Evolutionary conservation across 2,888 invertebrate genomes (phyloP).

Genomic region (Sabatieria punctata): DNA sequence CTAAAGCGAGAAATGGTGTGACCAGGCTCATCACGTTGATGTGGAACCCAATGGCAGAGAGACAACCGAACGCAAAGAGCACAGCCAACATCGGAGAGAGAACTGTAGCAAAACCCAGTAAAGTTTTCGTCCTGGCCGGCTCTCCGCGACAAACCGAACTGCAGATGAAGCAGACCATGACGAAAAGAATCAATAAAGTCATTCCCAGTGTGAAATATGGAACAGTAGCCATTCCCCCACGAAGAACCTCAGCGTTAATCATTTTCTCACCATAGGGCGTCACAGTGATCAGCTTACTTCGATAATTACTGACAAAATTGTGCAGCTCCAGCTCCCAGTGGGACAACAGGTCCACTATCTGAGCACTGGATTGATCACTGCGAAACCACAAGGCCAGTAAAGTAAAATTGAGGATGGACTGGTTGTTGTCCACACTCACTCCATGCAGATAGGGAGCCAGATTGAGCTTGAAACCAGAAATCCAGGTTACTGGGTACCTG

Average conservation of each 20-base stretch:
- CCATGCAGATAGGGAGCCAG: constrained; percentile 1
- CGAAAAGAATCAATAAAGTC: background rate
- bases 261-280: background rate
- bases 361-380: background rate
- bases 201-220: constrained; percentile 1
- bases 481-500: background rate
- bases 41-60: background rate
- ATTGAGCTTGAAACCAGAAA: constrained; percentile 1
- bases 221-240: background rate
- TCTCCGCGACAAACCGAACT: background rate
- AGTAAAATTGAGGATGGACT: background rate
- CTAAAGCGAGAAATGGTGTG: background rate
- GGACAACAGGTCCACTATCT: background rate
- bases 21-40: constrained; percentile 2
- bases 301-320: background rate
- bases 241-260: background rate
- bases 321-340: background rate
- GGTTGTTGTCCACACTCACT: background rate
- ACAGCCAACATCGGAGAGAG: background rate
- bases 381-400: background rate
- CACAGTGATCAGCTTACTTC: background rate
- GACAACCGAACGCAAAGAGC: background rate
- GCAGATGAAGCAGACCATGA: background rate
- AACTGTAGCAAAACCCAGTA: no score
- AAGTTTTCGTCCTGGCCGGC: no score